Evolutionary conservation across 2,888 invertebrate species (phyloP).

Genomic region (Heliothis peltigera): DNA sequence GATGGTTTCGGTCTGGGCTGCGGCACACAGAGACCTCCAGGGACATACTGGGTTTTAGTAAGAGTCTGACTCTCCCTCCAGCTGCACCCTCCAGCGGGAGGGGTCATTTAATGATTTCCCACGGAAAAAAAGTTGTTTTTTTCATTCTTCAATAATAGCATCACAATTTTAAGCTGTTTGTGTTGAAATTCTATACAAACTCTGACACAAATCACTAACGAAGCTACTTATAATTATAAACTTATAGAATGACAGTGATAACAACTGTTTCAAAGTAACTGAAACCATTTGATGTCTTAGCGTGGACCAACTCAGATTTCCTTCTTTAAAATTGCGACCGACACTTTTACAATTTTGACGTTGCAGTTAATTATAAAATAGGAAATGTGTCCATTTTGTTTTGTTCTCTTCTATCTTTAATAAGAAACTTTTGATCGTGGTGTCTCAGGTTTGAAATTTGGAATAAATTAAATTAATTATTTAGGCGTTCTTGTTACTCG

Average conservation of each 20-base stretch:
- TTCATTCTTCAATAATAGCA: neutral
- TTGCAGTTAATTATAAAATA: neutral
- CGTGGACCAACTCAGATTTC: constrained; percentile 6
- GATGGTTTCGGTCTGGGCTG: no score
- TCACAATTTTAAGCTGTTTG: neutral
- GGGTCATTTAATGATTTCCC: no score
- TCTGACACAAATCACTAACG: neutral
- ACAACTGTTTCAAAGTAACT: constrained; percentile 4
- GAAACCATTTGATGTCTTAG: constrained; percentile 1
- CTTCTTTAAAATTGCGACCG: neutral
- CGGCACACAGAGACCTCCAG: no score
- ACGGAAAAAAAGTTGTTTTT: no score
- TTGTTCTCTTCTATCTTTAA: no score
- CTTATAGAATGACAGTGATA: neutral
- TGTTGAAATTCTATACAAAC: constrained; percentile 6
- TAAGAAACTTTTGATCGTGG: no score
- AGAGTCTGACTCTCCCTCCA: no score
- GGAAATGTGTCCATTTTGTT: neutral
- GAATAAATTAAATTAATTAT: no score
- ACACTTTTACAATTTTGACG: neutral
- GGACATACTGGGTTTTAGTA: no score
- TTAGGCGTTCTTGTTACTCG: neutral
- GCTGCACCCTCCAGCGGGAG: no score
- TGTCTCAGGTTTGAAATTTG: no score
- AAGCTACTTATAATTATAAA: constrained; percentile 2